Conservation (phyloP, 2,113 vertebrate species). For the Pelecanus crispus region DNA sequence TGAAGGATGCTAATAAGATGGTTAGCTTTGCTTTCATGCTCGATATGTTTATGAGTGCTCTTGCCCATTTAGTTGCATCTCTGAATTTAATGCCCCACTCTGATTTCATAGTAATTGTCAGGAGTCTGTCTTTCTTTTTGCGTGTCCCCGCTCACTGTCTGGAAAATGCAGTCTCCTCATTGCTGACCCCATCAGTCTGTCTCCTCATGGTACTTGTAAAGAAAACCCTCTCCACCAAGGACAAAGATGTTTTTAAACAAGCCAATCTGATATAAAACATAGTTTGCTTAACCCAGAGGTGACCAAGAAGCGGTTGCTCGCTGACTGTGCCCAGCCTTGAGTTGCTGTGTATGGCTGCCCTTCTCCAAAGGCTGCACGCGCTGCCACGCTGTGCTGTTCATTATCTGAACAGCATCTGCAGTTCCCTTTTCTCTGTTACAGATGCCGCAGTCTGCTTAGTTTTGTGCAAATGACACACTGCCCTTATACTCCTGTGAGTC, state of each 20-base stretch:
- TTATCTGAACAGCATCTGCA: constrained; percentile 52
- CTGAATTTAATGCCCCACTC: constrained; percentile 32
- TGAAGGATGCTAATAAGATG: constrained; percentile 51
- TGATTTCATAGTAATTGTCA: constrained; percentile 47
- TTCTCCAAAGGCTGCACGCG: background rate
- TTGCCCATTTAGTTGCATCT: constrained; percentile 29
- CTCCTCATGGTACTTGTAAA: constrained; percentile 26
- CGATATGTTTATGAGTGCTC: constrained; percentile 37
- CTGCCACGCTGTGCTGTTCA: constrained; percentile 31
- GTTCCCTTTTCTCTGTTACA: constrained; percentile 28
- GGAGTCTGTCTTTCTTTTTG: background rate
- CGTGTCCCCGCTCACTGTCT: constrained; percentile 2
- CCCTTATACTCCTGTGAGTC: background rate
- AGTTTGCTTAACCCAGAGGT: constrained; percentile 51
- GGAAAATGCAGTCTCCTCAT: constrained; percentile 28
- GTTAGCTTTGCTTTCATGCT: constrained; percentile 54
- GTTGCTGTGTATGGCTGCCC: background rate
- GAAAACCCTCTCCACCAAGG: constrained; percentile 23
- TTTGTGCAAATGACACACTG: constrained; percentile 13
- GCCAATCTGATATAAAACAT: background rate
- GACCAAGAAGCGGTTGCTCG: background rate
- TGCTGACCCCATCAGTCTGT: constrained; percentile 57
- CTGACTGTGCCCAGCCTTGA: constrained; percentile 28
- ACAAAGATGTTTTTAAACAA: constrained; percentile 57
- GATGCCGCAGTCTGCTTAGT: constrained; percentile 51